Evolutionary conservation across 2,797 vertebrate species (phyloP).

Genomic region (Paramormyrops hopkinsi): DNA sequence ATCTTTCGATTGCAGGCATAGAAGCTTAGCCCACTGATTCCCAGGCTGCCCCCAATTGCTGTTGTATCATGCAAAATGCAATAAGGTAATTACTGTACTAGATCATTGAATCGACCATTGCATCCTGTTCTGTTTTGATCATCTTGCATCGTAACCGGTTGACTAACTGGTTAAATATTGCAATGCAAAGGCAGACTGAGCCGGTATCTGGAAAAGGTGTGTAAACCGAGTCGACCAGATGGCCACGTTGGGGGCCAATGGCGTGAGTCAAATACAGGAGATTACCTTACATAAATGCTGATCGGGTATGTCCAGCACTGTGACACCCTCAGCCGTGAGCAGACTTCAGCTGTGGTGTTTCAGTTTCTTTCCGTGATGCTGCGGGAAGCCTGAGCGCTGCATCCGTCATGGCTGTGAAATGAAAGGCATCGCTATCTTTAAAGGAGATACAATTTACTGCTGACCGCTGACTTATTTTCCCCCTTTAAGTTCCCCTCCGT

Average conservation of each 20-base stretch:
- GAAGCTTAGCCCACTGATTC: background rate
- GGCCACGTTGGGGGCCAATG: background rate
- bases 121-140: background rate
- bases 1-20: background rate
- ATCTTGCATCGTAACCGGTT: background rate
- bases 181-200: background rate
- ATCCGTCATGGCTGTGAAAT: constrained; percentile 40
- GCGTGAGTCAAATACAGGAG: background rate
- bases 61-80: background rate
- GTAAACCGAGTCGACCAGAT: background rate
- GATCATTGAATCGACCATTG: background rate
- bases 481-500: background rate
- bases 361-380: background rate
- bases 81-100: background rate
- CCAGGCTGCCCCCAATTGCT: background rate
- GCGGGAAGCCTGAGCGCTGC: constrained; percentile 51
- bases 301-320: background rate
- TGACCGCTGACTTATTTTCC: background rate
- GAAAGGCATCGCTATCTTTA: background rate
- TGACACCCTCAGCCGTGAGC: background rate
- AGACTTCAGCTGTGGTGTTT: background rate
- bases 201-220: background rate
- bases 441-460: background rate
- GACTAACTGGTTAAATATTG: background rate
- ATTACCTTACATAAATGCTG: background rate